Evolutionary conservation across 2,797 vertebrate genomes (phyloP).

Genomic region (Ataeniobius toweri): DNA sequence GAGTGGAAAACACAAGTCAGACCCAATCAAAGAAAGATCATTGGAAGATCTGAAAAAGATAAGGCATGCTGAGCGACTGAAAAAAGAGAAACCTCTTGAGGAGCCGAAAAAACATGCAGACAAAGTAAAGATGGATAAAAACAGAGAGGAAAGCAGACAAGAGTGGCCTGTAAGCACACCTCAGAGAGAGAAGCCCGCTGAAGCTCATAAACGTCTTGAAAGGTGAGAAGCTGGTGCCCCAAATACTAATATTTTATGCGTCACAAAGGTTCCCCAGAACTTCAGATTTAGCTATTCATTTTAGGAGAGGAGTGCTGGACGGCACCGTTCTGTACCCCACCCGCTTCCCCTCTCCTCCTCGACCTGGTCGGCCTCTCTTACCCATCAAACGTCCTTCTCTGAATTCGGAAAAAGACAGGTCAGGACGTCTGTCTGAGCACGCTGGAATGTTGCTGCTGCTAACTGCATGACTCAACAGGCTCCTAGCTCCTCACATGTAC

Average conservation of each 20-base stretch:
- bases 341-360: constrained; percentile 69
- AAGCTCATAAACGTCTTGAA: constrained; percentile 66
- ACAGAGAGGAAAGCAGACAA: constrained; percentile 26
- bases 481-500: constrained; percentile 14
- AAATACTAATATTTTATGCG: not conserved
- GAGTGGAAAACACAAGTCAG: constrained; percentile 54
- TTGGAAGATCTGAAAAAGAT: constrained; percentile 52
- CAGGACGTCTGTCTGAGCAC: constrained; percentile 36
- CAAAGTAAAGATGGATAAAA: constrained; percentile 41
- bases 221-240: constrained; percentile 66
- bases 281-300: constrained; percentile 54
- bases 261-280: constrained; percentile 1
- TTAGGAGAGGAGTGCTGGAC: constrained; percentile 78
- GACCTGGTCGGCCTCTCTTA: constrained; percentile 46
- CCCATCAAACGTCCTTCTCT: constrained; percentile 59
- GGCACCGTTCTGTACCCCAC: constrained; percentile 73
- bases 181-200: constrained; percentile 45
- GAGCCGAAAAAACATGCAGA: constrained; percentile 61
- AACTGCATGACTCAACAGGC: constrained; percentile 39
- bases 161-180: constrained; percentile 31
- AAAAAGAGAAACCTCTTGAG: constrained; percentile 50
- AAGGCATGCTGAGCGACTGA: constrained; percentile 49
- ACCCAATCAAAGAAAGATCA: constrained; percentile 53
- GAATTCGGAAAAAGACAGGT: constrained; percentile 78
- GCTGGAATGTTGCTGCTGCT: constrained; percentile 4